Conservation (phyloP, 2,797 vertebrate species). For the Oryzias sinensis region DNA sequence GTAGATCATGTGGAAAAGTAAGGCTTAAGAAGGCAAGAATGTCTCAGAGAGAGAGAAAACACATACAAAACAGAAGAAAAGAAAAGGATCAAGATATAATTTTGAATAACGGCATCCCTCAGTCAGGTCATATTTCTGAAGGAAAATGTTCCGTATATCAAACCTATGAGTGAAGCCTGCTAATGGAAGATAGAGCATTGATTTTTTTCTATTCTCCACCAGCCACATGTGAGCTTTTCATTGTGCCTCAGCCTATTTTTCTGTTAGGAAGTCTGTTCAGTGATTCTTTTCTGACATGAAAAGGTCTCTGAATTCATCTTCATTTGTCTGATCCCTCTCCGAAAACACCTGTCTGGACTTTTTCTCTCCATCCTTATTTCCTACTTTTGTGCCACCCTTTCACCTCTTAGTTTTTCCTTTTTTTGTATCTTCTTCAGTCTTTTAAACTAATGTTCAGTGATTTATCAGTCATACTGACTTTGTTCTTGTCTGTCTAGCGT, state of each 20-base stretch:
- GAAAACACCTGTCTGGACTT: neutral
- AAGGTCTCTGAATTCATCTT: slow-evolving; percentile 18
- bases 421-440: slow-evolving; percentile 27
- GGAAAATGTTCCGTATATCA: slow-evolving; percentile 28
- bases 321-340: neutral
- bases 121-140: slow-evolving; percentile 20
- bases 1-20: neutral
- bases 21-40: too few species aligned
- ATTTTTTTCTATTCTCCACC: slow-evolving; percentile 36
- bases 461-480: slow-evolving; percentile 54
- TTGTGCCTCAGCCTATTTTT: slow-evolving; percentile 35
- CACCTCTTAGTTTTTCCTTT: slow-evolving; percentile 5
- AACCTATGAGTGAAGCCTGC: slow-evolving; percentile 25
- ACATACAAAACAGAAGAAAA: slow-evolving; percentile 3
- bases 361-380: slow-evolving; percentile 5
- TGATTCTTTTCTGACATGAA: slow-evolving; percentile 13
- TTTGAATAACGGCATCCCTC: slow-evolving; percentile 26
- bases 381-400: neutral
- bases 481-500: slow-evolving; percentile 41
- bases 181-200: slow-evolving; percentile 46
- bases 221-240: slow-evolving; percentile 30
- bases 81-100: slow-evolving; percentile 5
- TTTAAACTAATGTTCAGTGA: slow-evolving; percentile 51
- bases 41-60: neutral
- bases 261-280: slow-evolving; percentile 13